phyloP scores from a whole-genome alignment of 2,113 vertebrate genomes.

The Butorides virescens region DNA sequence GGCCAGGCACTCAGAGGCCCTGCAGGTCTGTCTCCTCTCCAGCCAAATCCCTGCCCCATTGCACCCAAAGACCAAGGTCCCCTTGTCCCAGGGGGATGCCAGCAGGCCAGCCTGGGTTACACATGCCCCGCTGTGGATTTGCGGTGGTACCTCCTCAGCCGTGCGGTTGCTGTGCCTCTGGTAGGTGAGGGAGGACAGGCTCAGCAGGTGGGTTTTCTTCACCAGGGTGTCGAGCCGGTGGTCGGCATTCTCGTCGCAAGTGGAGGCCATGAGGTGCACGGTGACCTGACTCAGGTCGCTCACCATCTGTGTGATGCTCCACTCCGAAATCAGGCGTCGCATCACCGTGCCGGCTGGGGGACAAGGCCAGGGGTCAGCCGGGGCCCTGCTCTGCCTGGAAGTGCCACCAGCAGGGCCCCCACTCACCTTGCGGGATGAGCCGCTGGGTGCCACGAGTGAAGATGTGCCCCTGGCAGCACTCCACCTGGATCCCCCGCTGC shows the following conservation, averaged over 20 bases:
- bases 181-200: constrained; percentile 93
- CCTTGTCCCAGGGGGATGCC: background rate
- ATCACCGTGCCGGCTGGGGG: constrained; percentile 92
- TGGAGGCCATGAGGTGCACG: constrained; percentile 95
- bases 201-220: constrained; percentile 96
- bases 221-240: constrained; percentile 90
- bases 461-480: constrained; percentile 92
- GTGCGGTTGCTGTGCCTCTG: constrained; percentile 89
- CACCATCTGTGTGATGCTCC: constrained; percentile 98
- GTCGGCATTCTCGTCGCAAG: constrained; percentile 90
- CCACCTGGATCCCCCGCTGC: constrained; percentile 93
- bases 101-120: background rate
- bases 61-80: background rate
- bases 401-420: background rate
- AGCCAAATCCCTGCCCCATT: background rate
- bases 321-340: constrained; percentile 96
- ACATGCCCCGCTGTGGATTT: background rate
- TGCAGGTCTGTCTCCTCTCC: background rate
- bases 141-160: constrained; percentile 82
- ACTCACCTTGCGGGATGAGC: constrained; percentile 92
- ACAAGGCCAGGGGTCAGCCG: background rate
- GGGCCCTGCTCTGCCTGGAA: background rate
- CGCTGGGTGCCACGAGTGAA: constrained; percentile 93
- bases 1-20: background rate
- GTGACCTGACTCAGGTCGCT: constrained; percentile 93